A percentile compares a stretch with the other conserved stretches of the same genome.
These are phyloP conservation scores for Falco naumanni DNA, from an alignment of 2,797 vertebrate genomes.

Conservation along the genomic window DNA sequence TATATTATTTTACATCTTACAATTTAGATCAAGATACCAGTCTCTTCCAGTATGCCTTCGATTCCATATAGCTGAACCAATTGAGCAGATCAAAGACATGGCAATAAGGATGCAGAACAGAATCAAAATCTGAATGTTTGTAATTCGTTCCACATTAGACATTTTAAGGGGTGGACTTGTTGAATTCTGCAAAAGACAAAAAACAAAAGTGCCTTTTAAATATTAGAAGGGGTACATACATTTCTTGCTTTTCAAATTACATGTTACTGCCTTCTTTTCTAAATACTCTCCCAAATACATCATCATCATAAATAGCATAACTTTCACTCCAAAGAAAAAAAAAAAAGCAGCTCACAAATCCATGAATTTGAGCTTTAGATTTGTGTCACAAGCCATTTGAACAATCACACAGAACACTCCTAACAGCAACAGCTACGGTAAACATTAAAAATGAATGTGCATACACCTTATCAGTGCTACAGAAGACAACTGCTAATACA, in stretches of 20 bases:
- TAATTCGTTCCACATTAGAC: conserved; percentile 98
- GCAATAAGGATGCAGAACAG: conserved; percentile 96
- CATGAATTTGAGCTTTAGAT: not conserved
- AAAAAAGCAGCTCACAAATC: not conserved
- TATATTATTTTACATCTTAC: conserved; percentile 80
- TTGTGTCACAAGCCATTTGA: not conserved
- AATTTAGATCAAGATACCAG: conserved; percentile 98
- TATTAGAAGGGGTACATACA: not conserved
- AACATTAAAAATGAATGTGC: not conserved
- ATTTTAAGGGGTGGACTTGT: conserved; percentile 96
- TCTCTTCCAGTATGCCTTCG: conserved; percentile 88
- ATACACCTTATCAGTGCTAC: not conserved
- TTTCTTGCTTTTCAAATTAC: not conserved
- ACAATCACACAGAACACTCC: not conserved
- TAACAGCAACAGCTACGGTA: not conserved
- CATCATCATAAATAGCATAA: not conserved
- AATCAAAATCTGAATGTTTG: conserved; percentile 97
- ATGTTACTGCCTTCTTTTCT: not conserved
- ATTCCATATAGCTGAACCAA: conserved; percentile 98
- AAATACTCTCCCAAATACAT: not conserved
- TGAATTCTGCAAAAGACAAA: conserved; percentile 87
- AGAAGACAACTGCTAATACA: not conserved
- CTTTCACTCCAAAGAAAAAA: not conserved
- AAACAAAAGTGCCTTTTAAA: not conserved
- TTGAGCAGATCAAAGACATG: conserved; percentile 96